These are phyloP conservation scores for Dolichotis patagonum DNA, from an alignment of 2,113 vertebrate genomes.

Conservation along the genomic window DNA sequence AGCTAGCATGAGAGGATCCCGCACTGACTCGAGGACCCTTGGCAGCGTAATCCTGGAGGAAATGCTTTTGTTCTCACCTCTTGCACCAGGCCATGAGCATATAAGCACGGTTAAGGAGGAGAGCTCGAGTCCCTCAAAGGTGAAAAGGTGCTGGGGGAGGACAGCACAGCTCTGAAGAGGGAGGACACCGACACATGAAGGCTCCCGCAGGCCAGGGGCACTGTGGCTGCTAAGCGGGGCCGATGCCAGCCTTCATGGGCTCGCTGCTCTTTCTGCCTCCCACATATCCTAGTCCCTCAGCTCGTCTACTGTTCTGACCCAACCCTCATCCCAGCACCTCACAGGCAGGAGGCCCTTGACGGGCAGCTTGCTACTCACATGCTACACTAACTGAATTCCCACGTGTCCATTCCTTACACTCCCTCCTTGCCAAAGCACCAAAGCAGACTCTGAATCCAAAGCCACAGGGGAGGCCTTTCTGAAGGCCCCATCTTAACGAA, in stretches of 20 bases:
- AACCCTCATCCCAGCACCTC: constrained; percentile 50
- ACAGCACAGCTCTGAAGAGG: not conserved
- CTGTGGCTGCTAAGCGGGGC: not conserved
- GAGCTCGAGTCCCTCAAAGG: no score
- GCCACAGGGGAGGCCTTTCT: constrained; percentile 82
- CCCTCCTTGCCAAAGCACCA: constrained; percentile 86
- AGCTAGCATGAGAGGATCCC: not conserved
- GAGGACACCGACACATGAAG: not conserved
- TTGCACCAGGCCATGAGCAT: not conserved
- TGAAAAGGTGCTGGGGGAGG: not conserved
- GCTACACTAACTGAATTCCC: constrained; percentile 87
- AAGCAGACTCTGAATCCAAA: constrained; percentile 88
- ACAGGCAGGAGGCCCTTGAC: constrained; percentile 71
- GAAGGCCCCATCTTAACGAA: constrained; percentile 76
- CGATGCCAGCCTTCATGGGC: no score
- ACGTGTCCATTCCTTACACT: constrained; percentile 86
- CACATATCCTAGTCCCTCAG: constrained; percentile 53
- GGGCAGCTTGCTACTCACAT: constrained; percentile 84
- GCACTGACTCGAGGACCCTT: not conserved
- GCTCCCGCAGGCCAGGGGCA: rapidly evolving
- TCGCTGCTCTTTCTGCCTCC: not conserved
- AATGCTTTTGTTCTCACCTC: not conserved
- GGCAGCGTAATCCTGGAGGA: not conserved
- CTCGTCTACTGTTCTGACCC: constrained; percentile 66
- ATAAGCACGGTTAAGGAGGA: rapidly evolving